These are phyloP conservation scores for Origma solitaria DNA, from an alignment of 2,113 vertebrate species.

Conservation along the genomic window DNA sequence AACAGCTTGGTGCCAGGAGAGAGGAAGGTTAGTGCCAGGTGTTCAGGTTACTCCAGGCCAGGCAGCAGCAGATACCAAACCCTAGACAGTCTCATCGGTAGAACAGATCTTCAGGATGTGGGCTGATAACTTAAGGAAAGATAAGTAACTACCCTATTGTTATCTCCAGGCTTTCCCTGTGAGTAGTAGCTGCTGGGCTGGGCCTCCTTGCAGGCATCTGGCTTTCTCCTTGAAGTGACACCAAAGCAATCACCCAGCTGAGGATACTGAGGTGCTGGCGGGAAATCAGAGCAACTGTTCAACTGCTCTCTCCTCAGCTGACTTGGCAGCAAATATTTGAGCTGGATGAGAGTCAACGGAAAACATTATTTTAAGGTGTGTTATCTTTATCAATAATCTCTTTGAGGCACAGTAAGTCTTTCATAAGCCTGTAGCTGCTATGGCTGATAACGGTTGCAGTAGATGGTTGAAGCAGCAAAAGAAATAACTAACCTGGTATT, in stretches of 20 bases:
- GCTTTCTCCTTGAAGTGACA: not conserved
- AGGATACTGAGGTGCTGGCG: not conserved
- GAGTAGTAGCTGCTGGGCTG: not conserved
- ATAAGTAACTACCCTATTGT: not conserved
- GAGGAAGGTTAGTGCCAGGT: not conserved
- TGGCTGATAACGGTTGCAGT: not conserved
- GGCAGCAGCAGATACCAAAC: not conserved
- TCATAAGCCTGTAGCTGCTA: not conserved
- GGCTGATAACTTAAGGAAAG: not conserved
- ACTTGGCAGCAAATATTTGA: conserved; percentile 9
- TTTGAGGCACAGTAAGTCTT: not conserved
- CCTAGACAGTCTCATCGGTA: not conserved
- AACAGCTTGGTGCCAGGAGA: not conserved
- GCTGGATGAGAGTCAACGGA: not conserved
- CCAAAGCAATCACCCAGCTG: not conserved
- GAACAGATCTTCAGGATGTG: not conserved
- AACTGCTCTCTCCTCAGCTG: not conserved
- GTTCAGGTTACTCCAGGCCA: not conserved
- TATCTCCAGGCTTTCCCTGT: not conserved
- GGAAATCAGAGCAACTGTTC: not conserved
- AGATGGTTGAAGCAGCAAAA: not conserved
- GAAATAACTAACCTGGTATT: not conserved
- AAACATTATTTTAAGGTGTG: not conserved
- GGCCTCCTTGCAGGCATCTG: not conserved
- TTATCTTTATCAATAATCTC: not conserved